Evolutionary conservation across 2,113 vertebrate species (phyloP), one percentile per base, ranked within the genome.

Genomic region (Esox niger): DNA sequence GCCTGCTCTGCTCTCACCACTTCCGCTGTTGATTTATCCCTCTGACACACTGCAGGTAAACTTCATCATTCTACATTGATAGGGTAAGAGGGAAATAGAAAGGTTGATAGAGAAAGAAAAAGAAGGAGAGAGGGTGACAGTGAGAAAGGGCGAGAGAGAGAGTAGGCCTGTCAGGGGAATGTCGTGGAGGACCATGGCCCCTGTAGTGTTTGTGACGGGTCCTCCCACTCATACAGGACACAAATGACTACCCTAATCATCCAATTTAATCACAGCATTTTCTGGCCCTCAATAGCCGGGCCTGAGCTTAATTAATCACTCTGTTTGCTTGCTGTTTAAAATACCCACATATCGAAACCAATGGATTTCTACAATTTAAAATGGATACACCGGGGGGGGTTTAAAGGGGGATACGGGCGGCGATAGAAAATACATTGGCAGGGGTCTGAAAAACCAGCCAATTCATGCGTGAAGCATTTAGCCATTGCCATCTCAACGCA

Each of bases 391-490:
- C 62, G 55, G 30, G 63, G 38, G 38, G 38, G 17, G 38, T 43
- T n/a, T 58, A 47, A 60, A 27, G 25, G 59, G 27, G 60, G 33
- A 35, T 62, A 35, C 25, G 17, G 11, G 61, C 25, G 29, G 47
- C n/a, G 66, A 47, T 54, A 69, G 73, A 46, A 66, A 43, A 74
- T 63, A 66, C 47, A 67, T 60, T 26, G 52, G 66, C 68, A 43
- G 27, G 62, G 65, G 55, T 54, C 78, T 77, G 31, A 47, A 74
- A 71, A 78, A 73, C 62, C 64, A 26, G 77, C 11, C 67, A 32
- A 71, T 72, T 83, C 81, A 83, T 80, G 84, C 79, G 75, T 85
- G 84, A 85, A 83, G 68, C 79, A 60, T 81, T 85, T 79, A 82
- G 77, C 79, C 73, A 81, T 76, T 76, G 72, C 81, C 73, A 78